Percentiles rank a stretch among this genome's conserved stretches.
These are phyloP conservation scores for Callospermophilus lateralis DNA, from an alignment of 2,113 vertebrate species.

Conservation along the genomic window DNA sequence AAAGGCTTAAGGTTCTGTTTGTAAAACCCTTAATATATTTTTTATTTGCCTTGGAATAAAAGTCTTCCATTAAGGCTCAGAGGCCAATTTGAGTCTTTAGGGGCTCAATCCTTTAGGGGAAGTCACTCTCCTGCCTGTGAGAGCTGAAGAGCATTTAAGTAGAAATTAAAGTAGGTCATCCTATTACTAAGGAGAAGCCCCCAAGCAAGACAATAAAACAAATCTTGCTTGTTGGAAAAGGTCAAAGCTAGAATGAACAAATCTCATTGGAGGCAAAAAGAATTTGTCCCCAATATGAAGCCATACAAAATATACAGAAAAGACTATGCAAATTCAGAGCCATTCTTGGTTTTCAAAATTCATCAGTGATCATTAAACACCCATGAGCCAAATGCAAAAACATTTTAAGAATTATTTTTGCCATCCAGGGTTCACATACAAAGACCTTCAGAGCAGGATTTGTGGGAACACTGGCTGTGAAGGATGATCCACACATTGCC, in stretches of 20 bases:
- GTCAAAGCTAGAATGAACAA: slow-evolving; percentile 76
- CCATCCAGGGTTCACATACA: background rate
- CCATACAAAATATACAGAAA: background rate
- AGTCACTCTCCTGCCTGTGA: slow-evolving; percentile 74
- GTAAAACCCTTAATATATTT: slow-evolving; percentile 78
- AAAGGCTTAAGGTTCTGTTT: slow-evolving; percentile 78
- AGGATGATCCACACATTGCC: background rate
- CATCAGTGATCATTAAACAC: background rate
- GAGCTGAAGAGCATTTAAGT: slow-evolving; percentile 63
- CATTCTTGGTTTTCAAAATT: background rate
- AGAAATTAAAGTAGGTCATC: slow-evolving; percentile 81
- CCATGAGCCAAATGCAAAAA: background rate
- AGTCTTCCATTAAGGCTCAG: slow-evolving; percentile 76
- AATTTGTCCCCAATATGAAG: background rate
- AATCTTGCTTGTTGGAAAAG: slow-evolving; percentile 78
- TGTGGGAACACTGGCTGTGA: background rate
- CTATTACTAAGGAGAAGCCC: slow-evolving; percentile 69
- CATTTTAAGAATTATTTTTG: background rate
- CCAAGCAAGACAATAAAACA: slow-evolving; percentile 79
- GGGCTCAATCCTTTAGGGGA: slow-evolving; percentile 56
- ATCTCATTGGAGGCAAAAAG: slow-evolving; percentile 72
- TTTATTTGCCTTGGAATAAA: slow-evolving; percentile 75
- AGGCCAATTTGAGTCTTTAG: slow-evolving; percentile 80
- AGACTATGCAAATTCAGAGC: background rate
- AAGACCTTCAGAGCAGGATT: background rate